Evolutionary conservation across 1,140 invertebrate genomes (phyloP).

Genomic region (Daktulosphaira vitifoliae): DNA sequence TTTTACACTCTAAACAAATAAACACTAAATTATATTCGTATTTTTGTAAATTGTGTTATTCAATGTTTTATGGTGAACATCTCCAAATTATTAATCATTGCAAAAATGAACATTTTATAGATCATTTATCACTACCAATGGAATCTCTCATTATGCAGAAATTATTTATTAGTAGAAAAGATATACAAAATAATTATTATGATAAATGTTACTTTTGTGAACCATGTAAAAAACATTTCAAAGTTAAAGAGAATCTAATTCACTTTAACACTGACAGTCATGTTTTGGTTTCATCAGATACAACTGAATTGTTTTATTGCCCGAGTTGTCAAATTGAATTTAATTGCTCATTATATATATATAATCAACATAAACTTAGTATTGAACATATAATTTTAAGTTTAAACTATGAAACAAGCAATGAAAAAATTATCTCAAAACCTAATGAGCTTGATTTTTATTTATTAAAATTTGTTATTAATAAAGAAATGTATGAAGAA

Average conservation of each 20-base stretch:
- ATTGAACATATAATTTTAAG: conserved; percentile 14
- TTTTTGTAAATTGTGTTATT: conserved; percentile 16
- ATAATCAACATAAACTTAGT: background rate
- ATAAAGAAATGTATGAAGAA: conserved; percentile 11
- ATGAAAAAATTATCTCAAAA: background rate
- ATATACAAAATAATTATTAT: background rate
- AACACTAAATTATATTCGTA: background rate
- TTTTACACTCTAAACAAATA: background rate
- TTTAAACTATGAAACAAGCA: background rate
- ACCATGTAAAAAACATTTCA: conserved; percentile 10
- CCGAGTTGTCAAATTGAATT: conserved; percentile 21
- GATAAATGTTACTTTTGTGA: background rate
- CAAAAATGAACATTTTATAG: background rate
- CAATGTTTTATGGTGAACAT: background rate
- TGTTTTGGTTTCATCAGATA: conserved; percentile 1
- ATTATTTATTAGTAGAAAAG: background rate
- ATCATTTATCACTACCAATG: background rate
- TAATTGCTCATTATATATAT: background rate
- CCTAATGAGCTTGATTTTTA: background rate
- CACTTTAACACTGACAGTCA: conserved; percentile 18
- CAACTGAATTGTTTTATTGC: conserved; percentile 23
- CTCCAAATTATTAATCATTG: conserved; percentile 1
- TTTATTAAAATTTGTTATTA: conserved; percentile 4
- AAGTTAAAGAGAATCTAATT: background rate
- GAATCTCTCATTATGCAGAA: background rate